Base-by-base conservation (phyloP, 2,113 vertebrate genomes). In the Hippoglossus stenolepis region DNA sequence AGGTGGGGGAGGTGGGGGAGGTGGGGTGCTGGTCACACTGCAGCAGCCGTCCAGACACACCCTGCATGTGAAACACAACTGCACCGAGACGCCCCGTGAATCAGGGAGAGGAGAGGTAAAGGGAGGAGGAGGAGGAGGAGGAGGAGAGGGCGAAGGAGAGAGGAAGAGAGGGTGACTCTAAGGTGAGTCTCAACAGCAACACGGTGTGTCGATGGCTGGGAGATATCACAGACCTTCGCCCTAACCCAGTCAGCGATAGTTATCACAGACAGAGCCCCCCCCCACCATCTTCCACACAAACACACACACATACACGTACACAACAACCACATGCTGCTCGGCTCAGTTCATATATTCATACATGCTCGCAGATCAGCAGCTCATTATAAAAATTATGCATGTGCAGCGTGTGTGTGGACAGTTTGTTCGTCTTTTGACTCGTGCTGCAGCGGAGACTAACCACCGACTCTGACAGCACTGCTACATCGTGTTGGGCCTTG, bases 141-240 rank as follows among this genome's bases (percentile, higher is more conserved):
- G 47, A 65, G 60, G 76, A 63, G 66, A 21, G 51, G 0, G 70
- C 23, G 58, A 38, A 54, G 15, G 13, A 10, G 38, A 47, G 73
- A 80, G 83, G 86, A 77, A 81, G 83, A 81, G 77, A 84, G 90
- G 90, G 77, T 80, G 84, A 91, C 75, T 74, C 78, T 23, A 82
- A 87, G 91, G 92, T 90, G 89, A 93, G 82, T 79, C 83, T 89
- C 78, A 77, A 91, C 87, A 91, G 86, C 89, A 85, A 75, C 83
- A n/a, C 77, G 14, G 23, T 70, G 77, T 90, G 90, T 91, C 85
- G 89, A 92, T 93, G 88, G 88, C 84, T 70, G 82, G 28, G 67
- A 89, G 90, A 93, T 93, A 91, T 87, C 87, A 76, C 81, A 83
- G 85, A 91, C 92, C 90, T 92, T 85, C 82, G 87, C 87, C 92